Conservation (phyloP, 1,140 invertebrate species). For the Bombus soroeensis region DNA sequence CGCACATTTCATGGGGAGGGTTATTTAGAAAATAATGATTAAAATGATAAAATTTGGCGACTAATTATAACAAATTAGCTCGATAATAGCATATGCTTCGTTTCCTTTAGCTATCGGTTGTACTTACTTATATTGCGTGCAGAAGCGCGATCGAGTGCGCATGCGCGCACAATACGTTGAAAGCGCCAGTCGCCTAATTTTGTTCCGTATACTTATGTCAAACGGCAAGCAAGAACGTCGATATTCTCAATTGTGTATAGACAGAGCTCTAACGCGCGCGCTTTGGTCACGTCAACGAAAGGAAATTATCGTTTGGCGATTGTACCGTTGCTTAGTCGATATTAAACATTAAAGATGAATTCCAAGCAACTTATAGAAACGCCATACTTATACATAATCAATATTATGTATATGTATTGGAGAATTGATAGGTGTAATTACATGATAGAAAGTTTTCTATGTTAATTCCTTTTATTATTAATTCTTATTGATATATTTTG, state of each 20-base stretch:
- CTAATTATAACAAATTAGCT: neutral
- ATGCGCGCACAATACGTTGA: conserved; percentile 7
- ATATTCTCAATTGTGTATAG: conserved; percentile 12
- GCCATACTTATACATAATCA: neutral
- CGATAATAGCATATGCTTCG: neutral
- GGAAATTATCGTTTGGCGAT: neutral
- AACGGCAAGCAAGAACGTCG: conserved; percentile 27
- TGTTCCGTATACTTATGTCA: conserved; percentile 42
- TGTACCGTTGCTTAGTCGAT: too few relatives aligned
- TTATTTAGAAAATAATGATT: conserved; percentile 11
- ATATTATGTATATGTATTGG: neutral
- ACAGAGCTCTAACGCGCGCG: neutral
- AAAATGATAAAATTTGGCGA: conserved; percentile 3
- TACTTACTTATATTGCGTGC: neutral
- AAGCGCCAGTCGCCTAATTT: conserved; percentile 43
- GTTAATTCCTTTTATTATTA: neutral
- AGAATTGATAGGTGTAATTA: too few relatives aligned
- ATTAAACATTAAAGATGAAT: neutral
- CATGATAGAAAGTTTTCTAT: too few relatives aligned
- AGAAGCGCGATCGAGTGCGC: conserved; percentile 2
- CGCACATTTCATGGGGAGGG: neutral
- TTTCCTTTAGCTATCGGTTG: neutral
- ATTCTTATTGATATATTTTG: neutral
- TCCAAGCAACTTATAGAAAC: too few relatives aligned
- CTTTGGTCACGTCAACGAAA: neutral